Evolutionary conservation across 1,140 invertebrate genomes (phyloP), one percentile per base, ranked within the genome.

Genomic region (Mamestra configurata): DNA sequence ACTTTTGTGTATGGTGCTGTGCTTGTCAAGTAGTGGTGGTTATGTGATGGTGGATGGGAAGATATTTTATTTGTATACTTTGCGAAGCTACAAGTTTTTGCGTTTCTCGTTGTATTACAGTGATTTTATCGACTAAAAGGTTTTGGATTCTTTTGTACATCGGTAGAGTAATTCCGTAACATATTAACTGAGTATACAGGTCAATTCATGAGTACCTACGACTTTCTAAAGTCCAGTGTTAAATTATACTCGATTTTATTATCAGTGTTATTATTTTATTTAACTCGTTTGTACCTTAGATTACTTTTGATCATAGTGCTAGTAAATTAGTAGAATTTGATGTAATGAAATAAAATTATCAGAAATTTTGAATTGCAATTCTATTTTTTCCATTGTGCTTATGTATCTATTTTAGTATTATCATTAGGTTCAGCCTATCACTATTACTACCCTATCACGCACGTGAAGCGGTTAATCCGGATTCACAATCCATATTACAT

Each of bases 401-500:
- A 68, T 66, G 27, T 77, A 46, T 79, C 49, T 79, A 79, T 79
- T 79, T 79, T 59, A 18, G 43, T 78, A 68, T 59, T 71, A 79
- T 79, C 76, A 59, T 57, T 59, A 61, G 27, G 24, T 80, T 4
- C 71, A 57, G 57, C 71, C 59, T 80, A 80, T 80, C 78, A 75
- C 49, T 80, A 66, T 61, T 71, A 13, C 35, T 71, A 73, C 49
- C 55, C 57, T 75, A 81, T 81, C 73, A 64, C 75, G 64, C 66
- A 77, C 59, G 75, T 66, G 75, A 78, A 83, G 79, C 80, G 79
- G 80, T 82, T 87, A 85, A 87, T 85, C 84, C 82, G 79, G 84
- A 94, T 94, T 89, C 85, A 81, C 88, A 86, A 87, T 89, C 86
- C 87, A 89, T 88, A 90, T 88, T 89, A 86, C 86, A 88, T 88